These are phyloP conservation scores for Periphyllus acericola DNA, from an alignment of 2,888 invertebrate genomes.

Conservation along the genomic window DNA sequence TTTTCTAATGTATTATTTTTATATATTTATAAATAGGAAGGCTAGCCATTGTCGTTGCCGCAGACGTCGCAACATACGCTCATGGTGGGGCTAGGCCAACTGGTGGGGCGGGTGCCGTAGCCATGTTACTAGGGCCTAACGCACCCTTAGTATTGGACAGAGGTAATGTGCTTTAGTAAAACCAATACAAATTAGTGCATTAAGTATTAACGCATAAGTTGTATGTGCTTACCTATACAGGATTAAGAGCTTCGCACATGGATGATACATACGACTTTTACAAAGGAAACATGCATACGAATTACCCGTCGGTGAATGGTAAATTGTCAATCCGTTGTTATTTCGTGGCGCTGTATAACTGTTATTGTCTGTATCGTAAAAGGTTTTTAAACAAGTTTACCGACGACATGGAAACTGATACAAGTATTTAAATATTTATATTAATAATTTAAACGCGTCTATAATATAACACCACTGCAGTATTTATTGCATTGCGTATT, in stretches of 20 bases:
- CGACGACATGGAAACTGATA: background rate
- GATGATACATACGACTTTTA: slow-evolving; percentile 97
- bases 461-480: too few relatives aligned
- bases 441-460: too few relatives aligned
- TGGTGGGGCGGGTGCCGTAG: slow-evolving; percentile 97
- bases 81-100: slow-evolving; percentile 92
- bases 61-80: slow-evolving; percentile 97
- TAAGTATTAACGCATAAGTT: background rate
- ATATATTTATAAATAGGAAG: slow-evolving; percentile 70
- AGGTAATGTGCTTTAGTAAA: slow-evolving; percentile 68
- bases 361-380: slow-evolving; percentile 74
- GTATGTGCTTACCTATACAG: background rate
- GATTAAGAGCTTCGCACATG: slow-evolving; percentile 88
- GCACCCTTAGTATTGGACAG: slow-evolving; percentile 92
- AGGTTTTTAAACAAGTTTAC: slow-evolving; percentile 68
- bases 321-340: slow-evolving; percentile 94
- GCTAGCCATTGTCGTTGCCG: slow-evolving; percentile 91
- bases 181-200: background rate
- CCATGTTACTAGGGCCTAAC: slow-evolving; percentile 93
- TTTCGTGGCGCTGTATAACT: slow-evolving; percentile 89
- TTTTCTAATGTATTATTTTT: background rate
- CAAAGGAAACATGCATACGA: slow-evolving; percentile 92
- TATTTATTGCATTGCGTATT: too few relatives aligned
- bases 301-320: slow-evolving; percentile 96
- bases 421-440: background rate